These are phyloP conservation scores for Ernsta delagoae DNA, from an alignment of 2,888 invertebrate species.

Conservation along the genomic window DNA sequence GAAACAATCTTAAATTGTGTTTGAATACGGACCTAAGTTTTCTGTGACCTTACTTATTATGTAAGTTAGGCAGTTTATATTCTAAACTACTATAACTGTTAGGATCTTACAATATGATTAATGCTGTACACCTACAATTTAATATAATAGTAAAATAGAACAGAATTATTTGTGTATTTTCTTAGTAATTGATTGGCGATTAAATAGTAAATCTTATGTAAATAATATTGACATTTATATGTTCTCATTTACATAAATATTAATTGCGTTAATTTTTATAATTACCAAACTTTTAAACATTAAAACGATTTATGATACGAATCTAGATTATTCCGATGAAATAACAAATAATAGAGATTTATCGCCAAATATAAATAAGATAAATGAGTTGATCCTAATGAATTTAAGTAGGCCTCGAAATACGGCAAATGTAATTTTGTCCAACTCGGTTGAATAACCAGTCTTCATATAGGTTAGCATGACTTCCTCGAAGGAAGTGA, in stretches of 20 bases:
- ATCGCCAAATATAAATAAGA: background rate
- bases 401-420: slow-evolving; percentile 27
- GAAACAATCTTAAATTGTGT: no score
- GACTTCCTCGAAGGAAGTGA: slow-evolving; percentile 69
- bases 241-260: no score
- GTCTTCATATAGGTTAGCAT: slow-evolving; percentile 38
- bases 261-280: no score
- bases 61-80: slow-evolving; percentile 23
- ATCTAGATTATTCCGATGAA: background rate
- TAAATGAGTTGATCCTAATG: background rate
- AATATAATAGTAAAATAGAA: no score
- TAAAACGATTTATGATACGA: no score
- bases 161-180: no score
- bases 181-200: no score
- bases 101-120: slow-evolving; percentile 24
- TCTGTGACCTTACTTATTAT: slow-evolving; percentile 25
- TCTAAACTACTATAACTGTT: slow-evolving; percentile 18
- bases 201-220: no score
- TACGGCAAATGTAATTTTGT: slow-evolving; percentile 25
- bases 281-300: no score
- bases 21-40: background rate
- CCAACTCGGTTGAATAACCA: slow-evolving; percentile 37
- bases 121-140: slow-evolving; percentile 23
- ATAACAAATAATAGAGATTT: background rate
- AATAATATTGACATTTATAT: no score